Base-by-base conservation (phyloP, 2,113 vertebrate species). In the Oncorhynchus nerka region DNA sequence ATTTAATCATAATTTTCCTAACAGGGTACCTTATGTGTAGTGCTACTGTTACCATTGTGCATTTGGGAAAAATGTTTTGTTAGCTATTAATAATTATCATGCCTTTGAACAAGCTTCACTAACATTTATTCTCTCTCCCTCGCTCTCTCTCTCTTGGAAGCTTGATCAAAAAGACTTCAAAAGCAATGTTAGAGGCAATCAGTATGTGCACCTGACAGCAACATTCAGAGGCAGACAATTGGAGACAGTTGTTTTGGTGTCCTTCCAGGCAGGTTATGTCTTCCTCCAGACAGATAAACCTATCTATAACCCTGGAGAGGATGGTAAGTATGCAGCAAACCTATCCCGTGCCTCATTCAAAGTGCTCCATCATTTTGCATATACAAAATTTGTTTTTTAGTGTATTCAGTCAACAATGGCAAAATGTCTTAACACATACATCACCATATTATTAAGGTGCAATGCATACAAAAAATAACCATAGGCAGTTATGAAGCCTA, bases 291-390 rank as follows among this genome's bases (percentile, higher is more conserved):
- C 55, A 57, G 55, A 57, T 57, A 57, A 57, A 20, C 55, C 55
- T 7, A 76, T 76, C n/a, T 76, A 76, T 57, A 70, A 70, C 30
- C 75, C 75, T 45, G 51, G 20, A 45, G 75, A 76, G 5, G 0
- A 61, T 2, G 28, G 75, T 76, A 70, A 19, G 75, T 70, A 11
- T 6, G 20, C 2, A 32, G 16, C 4, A 39, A 69, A 20, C 28
- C 32, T 5, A 34, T 19, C 26, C 12, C 9, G 2, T 69, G 67
- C 5, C 5, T 8, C 32, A 64, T 4, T 32, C 1, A 19, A 61
- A 28, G 7, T 73, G 55, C 16, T 32, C 20, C 15, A 39, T 28
- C 55, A 61, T 4, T 26, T 30, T 11, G 59, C 32, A 28, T 32
- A n/a, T n/a, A 59, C 57, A 49, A 45, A 4, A 57, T 20, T 5